Conservation (phyloP, 2,888 invertebrate species). For the Blera fallax region DNA sequence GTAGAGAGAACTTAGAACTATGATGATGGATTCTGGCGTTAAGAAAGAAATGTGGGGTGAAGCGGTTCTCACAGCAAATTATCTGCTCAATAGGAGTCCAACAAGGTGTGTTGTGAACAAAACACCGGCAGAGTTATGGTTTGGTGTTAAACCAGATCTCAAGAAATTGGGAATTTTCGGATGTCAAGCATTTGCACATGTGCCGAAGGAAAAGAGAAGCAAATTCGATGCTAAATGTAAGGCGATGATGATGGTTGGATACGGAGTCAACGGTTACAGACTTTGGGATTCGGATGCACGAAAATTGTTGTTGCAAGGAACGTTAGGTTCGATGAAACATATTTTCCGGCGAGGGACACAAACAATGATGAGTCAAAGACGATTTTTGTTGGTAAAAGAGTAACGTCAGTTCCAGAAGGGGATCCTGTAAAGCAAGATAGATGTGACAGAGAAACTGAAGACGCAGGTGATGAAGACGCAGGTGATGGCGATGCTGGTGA, state of each 20-base stretch:
- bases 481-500: too few relatives aligned
- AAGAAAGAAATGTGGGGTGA: conserved; percentile 60
- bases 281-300: background rate
- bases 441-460: background rate
- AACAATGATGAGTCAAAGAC: too few relatives aligned
- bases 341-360: too few relatives aligned
- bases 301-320: background rate
- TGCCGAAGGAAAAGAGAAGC: conserved; percentile 60
- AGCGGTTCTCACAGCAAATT: conserved; percentile 32
- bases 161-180: conserved; percentile 71
- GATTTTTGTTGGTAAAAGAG: background rate
- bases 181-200: conserved; percentile 63
- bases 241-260: background rate
- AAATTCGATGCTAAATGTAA: background rate
- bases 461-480: too few relatives aligned
- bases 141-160: conserved; percentile 39
- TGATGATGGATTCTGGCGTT: conserved; percentile 27
- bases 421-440: background rate
- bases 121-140: conserved; percentile 67
- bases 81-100: conserved; percentile 14
- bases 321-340: too few relatives aligned
- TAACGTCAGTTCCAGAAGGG: background rate
- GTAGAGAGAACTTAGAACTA: conserved; percentile 39
- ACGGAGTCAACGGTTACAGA: background rate
- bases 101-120: conserved; percentile 27